Percentiles rank a stretch among this genome's conserved stretches.
phyloP scores from a whole-genome alignment of 2,797 vertebrate genomes.

The Todus mexicanus region DNA sequence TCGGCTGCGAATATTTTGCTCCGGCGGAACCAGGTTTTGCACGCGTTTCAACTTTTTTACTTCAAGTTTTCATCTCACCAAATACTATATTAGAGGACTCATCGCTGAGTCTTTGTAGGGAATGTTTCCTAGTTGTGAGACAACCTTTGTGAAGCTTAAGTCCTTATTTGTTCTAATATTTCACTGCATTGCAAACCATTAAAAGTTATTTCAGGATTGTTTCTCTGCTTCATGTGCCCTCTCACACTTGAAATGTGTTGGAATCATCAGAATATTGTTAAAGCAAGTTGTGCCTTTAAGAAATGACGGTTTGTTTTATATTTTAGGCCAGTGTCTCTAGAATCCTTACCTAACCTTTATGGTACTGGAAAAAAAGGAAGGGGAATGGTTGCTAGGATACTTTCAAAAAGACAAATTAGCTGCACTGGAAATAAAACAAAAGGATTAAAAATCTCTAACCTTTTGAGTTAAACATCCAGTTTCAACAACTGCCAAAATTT shows the following conservation, averaged over 20 bases:
- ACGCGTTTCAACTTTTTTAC: not conserved
- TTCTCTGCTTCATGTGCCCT: not conserved
- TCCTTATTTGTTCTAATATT: not conserved
- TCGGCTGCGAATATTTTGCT: not conserved
- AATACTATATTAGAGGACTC: not conserved
- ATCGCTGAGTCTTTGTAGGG: not conserved
- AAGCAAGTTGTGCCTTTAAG: constrained; percentile 26
- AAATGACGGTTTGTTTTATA: constrained; percentile 32
- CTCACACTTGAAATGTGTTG: not conserved
- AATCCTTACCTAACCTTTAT: constrained; percentile 63
- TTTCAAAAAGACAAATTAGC: constrained; percentile 56
- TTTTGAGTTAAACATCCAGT: constrained; percentile 1
- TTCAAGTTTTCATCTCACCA: not conserved
- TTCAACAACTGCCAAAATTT: constrained; percentile 14
- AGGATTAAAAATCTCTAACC: constrained; percentile 33
- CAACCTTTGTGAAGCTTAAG: not conserved
- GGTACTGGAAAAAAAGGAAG: not conserved
- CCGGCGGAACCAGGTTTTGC: not conserved
- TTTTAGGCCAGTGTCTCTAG: constrained; percentile 29
- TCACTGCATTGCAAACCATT: not conserved
- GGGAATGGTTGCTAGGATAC: constrained; percentile 49
- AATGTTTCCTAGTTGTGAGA: not conserved
- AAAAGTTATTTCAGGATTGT: not conserved
- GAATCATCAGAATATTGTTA: not conserved
- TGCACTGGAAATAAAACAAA: constrained; percentile 55